Conservation (phyloP, 2,113 vertebrate genomes). For the Apteryx owenii region DNA sequence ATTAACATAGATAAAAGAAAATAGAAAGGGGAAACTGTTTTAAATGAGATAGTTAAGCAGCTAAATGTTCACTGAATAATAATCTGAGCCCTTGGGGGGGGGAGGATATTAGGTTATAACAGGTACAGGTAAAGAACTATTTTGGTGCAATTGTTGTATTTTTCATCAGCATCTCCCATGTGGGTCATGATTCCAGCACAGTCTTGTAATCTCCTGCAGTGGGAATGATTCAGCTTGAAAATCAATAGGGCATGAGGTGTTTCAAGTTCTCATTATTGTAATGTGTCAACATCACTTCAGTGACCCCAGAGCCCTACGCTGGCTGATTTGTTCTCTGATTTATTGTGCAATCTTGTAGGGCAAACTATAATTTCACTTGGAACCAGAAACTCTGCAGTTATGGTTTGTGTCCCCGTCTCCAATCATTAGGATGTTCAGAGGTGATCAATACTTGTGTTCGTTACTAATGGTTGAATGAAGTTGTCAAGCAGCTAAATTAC, state of each 20-base stretch:
- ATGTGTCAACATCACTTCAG: constrained; percentile 82
- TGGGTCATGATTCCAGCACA: constrained; percentile 71
- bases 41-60: neutral
- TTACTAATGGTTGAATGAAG: constrained; percentile 80
- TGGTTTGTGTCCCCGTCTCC: constrained; percentile 69
- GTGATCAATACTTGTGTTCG: constrained; percentile 79
- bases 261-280: constrained; percentile 87
- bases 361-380: constrained; percentile 84
- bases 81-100: neutral
- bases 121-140: constrained; percentile 56
- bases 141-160: constrained; percentile 74
- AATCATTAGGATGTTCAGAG: constrained; percentile 73
- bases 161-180: constrained; percentile 74
- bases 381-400: constrained; percentile 79
- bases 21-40: neutral
- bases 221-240: constrained; percentile 82
- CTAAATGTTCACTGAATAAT: neutral
- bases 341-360: constrained; percentile 84
- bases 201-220: constrained; percentile 80
- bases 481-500: constrained; percentile 76
- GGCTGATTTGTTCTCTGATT: constrained; percentile 84
- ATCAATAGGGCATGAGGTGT: constrained; percentile 84
- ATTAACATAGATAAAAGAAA: constrained; percentile 14
- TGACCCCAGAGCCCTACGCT: constrained; percentile 75
- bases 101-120: constrained; percentile 47